Evolutionary conservation across 1,140 invertebrate species (phyloP), one percentile per base, ranked within the genome.

Genomic region (Chrysomallon squamiferum): DNA sequence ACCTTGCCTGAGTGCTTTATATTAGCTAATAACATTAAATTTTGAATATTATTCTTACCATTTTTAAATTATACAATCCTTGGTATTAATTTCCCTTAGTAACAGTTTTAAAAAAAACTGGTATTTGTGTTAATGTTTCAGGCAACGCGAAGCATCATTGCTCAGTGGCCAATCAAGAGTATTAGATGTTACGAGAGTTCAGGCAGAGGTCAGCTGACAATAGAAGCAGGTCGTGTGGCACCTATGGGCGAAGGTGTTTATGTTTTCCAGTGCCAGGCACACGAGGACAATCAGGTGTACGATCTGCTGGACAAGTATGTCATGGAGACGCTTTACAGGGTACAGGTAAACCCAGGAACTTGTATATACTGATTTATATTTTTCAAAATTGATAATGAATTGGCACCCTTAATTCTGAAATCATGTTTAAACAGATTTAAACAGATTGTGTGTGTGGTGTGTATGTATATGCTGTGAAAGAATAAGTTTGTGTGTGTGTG

Each of bases 161-260:
- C 78, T 0, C 81, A 83, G 56, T 83, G 81, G 81, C 81, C 81
- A 15, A 59, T 83, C 33, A 83, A 81, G 65, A 79, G 79, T 66
- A 74, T 83, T 13, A 71, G 81, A 4, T 80, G 68, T 38, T 83
- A 80, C 68, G 78, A 83, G 69, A 74, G 72, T 18, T 73, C 73
- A 13, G 75, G 74, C 22, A 50, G 68, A 38, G 79, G 79, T 15
- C 69, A 74, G 30, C 74, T 83, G 33, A 71, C 70, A 43, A 52
- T 83, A 32, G 77, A 81, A 58, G 76, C 78, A 0, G 81, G 79
- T 0, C 66, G 73, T 25, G 73, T 79, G 2, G 79, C 81, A 11
- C 81, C 81, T 7, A 81, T 83, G 79, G 81, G 81, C 20, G 79
- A 81, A 56, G 81, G 81, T 0, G 49, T 79, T 35, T 83, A 79